Evolutionary conservation across 2,797 vertebrate species (phyloP), one percentile per base, ranked within the genome.

Genomic region (Gouania willdenowi): DNA sequence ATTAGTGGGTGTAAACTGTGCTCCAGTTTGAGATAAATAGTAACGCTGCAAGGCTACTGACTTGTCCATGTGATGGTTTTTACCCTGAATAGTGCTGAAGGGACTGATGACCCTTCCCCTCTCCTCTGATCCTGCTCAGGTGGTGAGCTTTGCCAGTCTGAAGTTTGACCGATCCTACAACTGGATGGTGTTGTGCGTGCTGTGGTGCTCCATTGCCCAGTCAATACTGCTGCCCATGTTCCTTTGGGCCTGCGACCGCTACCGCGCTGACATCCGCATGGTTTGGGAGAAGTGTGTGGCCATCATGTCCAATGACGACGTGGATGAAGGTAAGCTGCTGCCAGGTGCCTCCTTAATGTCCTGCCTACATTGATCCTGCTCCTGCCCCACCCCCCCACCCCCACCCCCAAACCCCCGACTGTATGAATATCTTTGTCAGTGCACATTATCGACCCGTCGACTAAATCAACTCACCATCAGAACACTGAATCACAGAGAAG

Each of bases 151-250:
- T 66, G 90, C 92, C 66, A 96, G 94, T 53, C 82, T 96, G 75
- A 91, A 89, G 79, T 92, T 91, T 0, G 88, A 92, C 4, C 81
- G 84, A 40, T 89, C 92, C 3, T 90, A 92, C 3, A 88, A 86
- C 63, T 97, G 93, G 93, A 97, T 96, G 94, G 91, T 91, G 6
- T 66, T 93, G 49, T 94, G 93, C 4, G 87, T 95, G 53, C 82
- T 97, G 18, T 97, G 94, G 94, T 96, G 94, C 83, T 94, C 94
- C 1, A 91, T 96, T n/a, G 83, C 86, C 15, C 94, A 97, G 81
- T 92, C 93, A 45, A 90, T 94, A 51, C 87, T 97, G 45, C 85
- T 96, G 18, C 94, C 94, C 1, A 75, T 92, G 62, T 92, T 93
- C 84, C 87, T 97, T 28, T 94, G 93, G 92, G 92, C 92, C 30